Conservation (phyloP, 2,113 vertebrate species). For the Hyla sarda region DNA sequence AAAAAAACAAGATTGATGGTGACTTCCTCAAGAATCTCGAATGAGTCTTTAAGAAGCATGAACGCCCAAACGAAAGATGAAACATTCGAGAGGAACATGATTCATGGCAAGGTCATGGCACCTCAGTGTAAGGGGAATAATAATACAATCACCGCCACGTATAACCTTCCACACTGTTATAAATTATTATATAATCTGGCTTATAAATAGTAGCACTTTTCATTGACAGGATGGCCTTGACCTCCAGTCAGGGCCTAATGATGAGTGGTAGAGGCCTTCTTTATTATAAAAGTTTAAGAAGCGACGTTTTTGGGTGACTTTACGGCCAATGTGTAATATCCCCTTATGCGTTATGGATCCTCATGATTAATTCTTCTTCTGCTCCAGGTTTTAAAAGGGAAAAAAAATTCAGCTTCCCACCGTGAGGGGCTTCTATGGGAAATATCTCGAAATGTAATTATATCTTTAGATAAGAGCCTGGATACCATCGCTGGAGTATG, state of each 20-base stretch:
- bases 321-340: no score
- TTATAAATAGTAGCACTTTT: neutral
- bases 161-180: neutral
- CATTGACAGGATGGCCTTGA: neutral
- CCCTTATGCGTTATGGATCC: no score
- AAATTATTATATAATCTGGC: neutral
- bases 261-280: conserved; percentile 22
- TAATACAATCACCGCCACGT: neutral
- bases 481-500: neutral
- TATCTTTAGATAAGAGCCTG: neutral
- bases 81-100: neutral
- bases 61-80: neutral
- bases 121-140: neutral
- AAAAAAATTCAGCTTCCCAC: neutral
- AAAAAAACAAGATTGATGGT: neutral
- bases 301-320: no score
- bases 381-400: neutral
- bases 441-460: neutral
- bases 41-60: neutral
- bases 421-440: neutral
- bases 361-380: neutral
- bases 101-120: neutral
- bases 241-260: neutral
- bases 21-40: neutral
- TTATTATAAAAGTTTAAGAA: no score